phyloP scores from a whole-genome alignment of 2,888 invertebrate species.

The Podabrus alpinus region DNA sequence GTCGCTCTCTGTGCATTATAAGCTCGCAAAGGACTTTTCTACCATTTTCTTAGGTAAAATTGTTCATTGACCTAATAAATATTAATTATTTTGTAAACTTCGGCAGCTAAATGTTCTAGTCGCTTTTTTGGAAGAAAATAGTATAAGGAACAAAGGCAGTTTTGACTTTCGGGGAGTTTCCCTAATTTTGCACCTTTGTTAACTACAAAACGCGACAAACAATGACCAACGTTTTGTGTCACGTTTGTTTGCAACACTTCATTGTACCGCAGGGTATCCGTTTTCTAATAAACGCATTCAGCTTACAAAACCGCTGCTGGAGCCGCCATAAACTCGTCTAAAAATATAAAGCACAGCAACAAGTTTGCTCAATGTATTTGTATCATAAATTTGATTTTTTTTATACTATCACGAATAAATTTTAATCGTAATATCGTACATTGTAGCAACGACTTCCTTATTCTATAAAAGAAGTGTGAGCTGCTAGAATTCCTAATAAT shows the following conservation, averaged over 20 bases:
- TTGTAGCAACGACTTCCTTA: not conserved
- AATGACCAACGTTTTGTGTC: not conserved
- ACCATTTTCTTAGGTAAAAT: not conserved
- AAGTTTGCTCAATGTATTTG: not conserved
- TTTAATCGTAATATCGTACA: not conserved
- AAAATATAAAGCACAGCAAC: not conserved
- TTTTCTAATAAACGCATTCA: not conserved
- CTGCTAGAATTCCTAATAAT: not conserved
- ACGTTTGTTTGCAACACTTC: not conserved
- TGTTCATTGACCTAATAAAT: not conserved
- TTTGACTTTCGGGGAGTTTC: not conserved
- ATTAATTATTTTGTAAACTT: constrained; percentile 4
- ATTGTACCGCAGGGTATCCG: not conserved
- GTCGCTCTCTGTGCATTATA: not conserved
- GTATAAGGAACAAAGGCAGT: not conserved
- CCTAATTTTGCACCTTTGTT: not conserved
- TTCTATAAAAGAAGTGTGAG: not conserved
- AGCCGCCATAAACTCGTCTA: not conserved
- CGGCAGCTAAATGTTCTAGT: constrained; percentile 15
- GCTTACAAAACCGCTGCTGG: not conserved
- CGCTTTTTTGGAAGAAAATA: not conserved
- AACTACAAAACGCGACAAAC: not conserved
- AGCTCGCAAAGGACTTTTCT: not conserved
- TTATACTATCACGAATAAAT: not conserved
- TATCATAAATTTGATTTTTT: not conserved